Evolutionary conservation across 2,888 invertebrate genomes (phyloP), one percentile per base, ranked within the genome.

Genomic region (Cyclophora punctaria): DNA sequence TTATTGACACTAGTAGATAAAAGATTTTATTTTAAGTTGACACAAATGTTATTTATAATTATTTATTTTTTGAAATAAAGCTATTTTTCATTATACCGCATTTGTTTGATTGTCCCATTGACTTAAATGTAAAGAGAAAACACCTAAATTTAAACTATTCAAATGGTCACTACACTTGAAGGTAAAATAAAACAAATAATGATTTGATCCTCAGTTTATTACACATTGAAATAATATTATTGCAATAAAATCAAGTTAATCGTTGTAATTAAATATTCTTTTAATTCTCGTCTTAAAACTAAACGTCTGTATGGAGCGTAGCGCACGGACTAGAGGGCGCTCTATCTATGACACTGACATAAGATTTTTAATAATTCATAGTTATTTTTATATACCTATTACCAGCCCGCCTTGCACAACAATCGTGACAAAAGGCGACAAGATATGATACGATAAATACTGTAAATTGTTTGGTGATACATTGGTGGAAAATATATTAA

Each of bases 131-230:
- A 48, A 55, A 42, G 33, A 41, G 6, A 41, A 4, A 41, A 41
- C 5, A 41, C 41, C 5, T 41, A 5, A 20, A 20, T 20, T 20
- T 20, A 1, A 20, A 20, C 20, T 20, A 20, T 20, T 20, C 20
- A 20, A 20, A 20, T 20, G 20, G 20, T 20, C 20, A 20, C 20
- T 20, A 20, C 20, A 20, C 20, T 35, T 34, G n/a, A 35, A n/a
- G 45, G 46, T 48, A n/a, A 49, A 74, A 72, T 67, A 54, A 80
- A 71, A 73, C 58, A 58, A 53, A 48, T 58, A 62, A 75, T 73
- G 80, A 76, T 79, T 81, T 83, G 78, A 77, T 83, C 77, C 77
- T 77, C 72, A 69, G 20, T 80, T 80, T 80, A 80, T 78, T 84
- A 78, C 75, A 82, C 75, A 76, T 78, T 69, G 78, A 82, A 80